These are phyloP conservation scores for Amblyjoppa fuscipennis DNA, from an alignment of 2,888 invertebrate genomes.

Conservation along the genomic window DNA sequence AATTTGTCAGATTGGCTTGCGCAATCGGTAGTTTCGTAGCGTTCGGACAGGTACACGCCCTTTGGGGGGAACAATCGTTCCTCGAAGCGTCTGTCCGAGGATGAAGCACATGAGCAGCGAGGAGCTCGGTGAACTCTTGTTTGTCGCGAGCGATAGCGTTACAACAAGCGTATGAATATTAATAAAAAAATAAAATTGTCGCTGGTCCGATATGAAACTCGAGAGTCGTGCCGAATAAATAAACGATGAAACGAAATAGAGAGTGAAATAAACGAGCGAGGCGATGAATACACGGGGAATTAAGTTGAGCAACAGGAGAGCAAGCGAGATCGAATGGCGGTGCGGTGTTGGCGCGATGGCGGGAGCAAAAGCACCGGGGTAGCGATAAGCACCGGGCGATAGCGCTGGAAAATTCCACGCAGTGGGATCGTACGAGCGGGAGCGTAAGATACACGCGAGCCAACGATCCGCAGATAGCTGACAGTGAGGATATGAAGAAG, in stretches of 20 bases:
- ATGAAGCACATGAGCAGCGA: too few species aligned
- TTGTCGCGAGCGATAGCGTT: too few species aligned
- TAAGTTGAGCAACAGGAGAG: neutral
- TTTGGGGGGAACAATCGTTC: too few species aligned
- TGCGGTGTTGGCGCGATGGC: neutral
- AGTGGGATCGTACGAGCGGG: constrained; percentile 52
- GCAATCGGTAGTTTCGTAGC: too few species aligned
- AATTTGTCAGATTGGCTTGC: too few species aligned
- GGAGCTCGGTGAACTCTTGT: too few species aligned
- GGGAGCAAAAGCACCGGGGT: constrained; percentile 14
- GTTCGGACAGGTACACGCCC: too few species aligned
- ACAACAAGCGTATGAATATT: too few species aligned
- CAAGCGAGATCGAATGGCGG: neutral
- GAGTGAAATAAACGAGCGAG: neutral
- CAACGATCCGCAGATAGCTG: neutral
- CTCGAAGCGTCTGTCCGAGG: too few species aligned
- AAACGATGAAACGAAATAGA: neutral
- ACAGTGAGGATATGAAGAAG: neutral
- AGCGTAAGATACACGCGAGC: constrained; percentile 10
- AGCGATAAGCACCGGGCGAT: constrained; percentile 66
- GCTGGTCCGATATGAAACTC: neutral
- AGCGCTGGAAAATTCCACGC: constrained; percentile 75
- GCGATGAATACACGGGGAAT: neutral
- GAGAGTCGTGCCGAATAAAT: neutral
- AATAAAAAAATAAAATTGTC: neutral